phyloP scores from a whole-genome alignment of 1,140 invertebrate species.

The Aphidius gifuensis region DNA sequence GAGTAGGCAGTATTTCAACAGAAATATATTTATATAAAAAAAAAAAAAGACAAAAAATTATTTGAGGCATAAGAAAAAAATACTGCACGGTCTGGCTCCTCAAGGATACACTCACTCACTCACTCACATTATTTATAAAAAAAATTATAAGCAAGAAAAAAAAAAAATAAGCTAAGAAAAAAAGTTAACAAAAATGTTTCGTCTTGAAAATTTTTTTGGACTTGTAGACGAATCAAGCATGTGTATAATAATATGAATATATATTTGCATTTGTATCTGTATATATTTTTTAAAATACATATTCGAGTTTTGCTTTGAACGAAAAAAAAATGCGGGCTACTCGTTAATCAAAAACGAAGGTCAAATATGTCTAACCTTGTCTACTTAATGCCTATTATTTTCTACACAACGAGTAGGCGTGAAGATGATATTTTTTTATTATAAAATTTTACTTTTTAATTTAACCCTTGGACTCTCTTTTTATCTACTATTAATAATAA shows the following conservation, averaged over 20 bases:
- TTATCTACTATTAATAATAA: constrained; percentile 15
- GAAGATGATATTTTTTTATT: constrained; percentile 10
- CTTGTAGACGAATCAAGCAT: constrained; percentile 7
- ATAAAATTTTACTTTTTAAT: neutral
- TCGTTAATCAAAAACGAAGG: constrained; percentile 22
- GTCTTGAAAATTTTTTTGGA: neutral
- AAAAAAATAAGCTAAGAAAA: neutral
- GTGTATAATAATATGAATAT: constrained; percentile 12
- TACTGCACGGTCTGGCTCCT: constrained; percentile 16
- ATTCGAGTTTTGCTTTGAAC: neutral
- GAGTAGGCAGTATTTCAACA: neutral
- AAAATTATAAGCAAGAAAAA: neutral
- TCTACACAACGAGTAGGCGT: constrained; percentile 15
- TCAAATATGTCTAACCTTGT: constrained; percentile 14
- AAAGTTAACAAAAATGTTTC: neutral
- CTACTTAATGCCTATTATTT: constrained; percentile 17
- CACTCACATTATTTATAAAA: no score
- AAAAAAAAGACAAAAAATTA: no score
- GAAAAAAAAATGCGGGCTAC: constrained; percentile 19
- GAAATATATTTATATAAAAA: no score
- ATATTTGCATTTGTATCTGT: no score
- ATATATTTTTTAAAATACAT: no score
- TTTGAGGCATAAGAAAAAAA: constrained; percentile 1
- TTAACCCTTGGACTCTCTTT: constrained; percentile 8
- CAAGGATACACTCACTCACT: constrained; percentile 1